Base-by-base conservation (phyloP, 2,888 invertebrate genomes). In the Acheta domesticus region DNA sequence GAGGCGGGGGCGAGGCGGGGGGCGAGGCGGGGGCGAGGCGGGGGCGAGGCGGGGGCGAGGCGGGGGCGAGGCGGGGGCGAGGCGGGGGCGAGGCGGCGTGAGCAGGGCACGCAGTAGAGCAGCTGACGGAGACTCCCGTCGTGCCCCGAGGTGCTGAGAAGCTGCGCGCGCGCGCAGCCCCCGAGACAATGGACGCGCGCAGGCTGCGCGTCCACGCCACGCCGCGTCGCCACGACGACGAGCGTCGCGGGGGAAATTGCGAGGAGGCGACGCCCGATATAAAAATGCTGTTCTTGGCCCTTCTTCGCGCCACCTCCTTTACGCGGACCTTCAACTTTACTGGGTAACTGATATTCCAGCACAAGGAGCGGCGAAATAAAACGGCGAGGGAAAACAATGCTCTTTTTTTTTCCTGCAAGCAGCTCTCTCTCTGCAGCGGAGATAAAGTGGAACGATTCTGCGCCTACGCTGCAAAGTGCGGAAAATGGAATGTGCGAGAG, bases 191-290 rank as follows among this genome's bases (percentile, higher is more conserved):
- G 62, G 62, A 62, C 62, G 62, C 62, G 62, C 62, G 16, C n/a
- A 14, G 14, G 16, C 62, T n/a, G 62, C 3, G 16, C n/a, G 16
- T n/a, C 14, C 14, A 62, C 62, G 62, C 62, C 62, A 14, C 62
- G 16, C n/a, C n/a, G 0, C 62, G 14, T 3, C 14, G 16, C 4
- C 16, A 8, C 16, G 62, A 62, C 16, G 62, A n/a, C n/a, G 62
- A 62, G 62, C 62, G 62, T n/a, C n/a, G 62, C 16, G 62, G 62
- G n/a, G 62, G 62, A 62, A 62, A 62, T 62, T 62, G 62, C 62
- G 8, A 62, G n/a, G n/a, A 8, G 62, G 16, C 11, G 62, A 62
- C 62, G 16, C 14, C 16, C 62, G 62, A 62, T 62, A 62, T 62
- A 62, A 62, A 62, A n/a, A 62, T 62, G 62, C 62, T 62, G 36